Conservation (phyloP, 2,888 invertebrate genomes). For the Acrobasis repandana region DNA sequence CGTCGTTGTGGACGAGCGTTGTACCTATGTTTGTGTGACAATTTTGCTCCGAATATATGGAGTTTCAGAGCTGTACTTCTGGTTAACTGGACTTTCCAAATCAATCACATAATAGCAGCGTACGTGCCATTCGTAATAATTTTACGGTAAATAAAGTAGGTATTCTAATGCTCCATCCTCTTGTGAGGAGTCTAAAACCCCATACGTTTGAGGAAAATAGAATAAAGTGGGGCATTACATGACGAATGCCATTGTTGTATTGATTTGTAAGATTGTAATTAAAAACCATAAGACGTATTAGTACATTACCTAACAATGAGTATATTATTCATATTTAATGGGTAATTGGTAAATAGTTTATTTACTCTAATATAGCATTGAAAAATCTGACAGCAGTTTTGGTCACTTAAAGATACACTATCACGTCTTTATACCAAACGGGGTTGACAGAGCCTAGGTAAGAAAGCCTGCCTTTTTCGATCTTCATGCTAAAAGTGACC, state of each 20-base stretch:
- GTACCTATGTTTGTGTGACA: no score
- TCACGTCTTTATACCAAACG: no score
- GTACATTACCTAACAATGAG: not conserved
- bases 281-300: not conserved
- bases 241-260: slow-evolving; percentile 1
- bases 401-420: no score
- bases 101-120: not conserved
- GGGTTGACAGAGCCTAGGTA: no score
- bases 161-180: not conserved
- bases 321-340: not conserved
- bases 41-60: no score
- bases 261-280: not conserved
- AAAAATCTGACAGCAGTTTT: no score
- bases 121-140: not conserved
- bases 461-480: no score
- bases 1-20: no score
- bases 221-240: not conserved
- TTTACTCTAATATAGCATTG: no score
- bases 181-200: not conserved
- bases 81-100: not conserved
- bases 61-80: not conserved
- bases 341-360: not conserved
- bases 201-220: slow-evolving; percentile 1
- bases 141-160: not conserved
- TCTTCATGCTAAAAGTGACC: no score